Base-by-base conservation (phyloP, 2,797 vertebrate genomes). In the Tadarida brasiliensis region DNA sequence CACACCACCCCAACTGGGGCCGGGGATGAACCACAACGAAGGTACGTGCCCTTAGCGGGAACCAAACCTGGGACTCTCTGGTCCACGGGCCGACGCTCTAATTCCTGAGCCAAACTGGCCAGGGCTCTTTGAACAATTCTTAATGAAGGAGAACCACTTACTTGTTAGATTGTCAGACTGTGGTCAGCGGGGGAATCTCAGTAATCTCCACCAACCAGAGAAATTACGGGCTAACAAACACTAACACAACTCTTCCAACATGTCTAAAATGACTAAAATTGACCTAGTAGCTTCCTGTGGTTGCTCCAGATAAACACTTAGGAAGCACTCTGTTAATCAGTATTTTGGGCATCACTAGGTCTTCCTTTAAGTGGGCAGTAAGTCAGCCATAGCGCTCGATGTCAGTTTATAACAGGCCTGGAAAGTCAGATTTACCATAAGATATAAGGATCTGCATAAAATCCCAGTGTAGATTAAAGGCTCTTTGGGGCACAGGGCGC, bases 341-440 rank as follows among this genome's bases (percentile, higher is more conserved):
- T 3, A 1, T 39, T 67, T 82, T n/a, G 22, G 6, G 39, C 4
- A 49, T 65, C 10, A 19, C 26, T 56, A 67, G 2, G 3, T 70
- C 26, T 89, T 89, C 19, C 76, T 73, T 86, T 73, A 87, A 39
- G 67, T 15, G 12, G 4, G 44, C 5, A 76, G 63, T 77, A 96
- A 98, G 33, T 82, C 54, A 81, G 73, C 61, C 86, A 24, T 28
- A 90, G 44, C 67, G 96, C 49, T 96, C 86, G 63, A 77, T 0
- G 1, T 89, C 65, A 86, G 51, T 96, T 97, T 94, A 97, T 57
- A 96, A 33, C 11, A 96, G 96, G 51, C 68, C 51, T 94, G 56
- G 2, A 97, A 92, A 82, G 84, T 77, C 28, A 93, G 86, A 97
- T 74, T 76, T 85, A 96, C 87, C 95, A 54, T 57, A 97, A 86